Evolutionary conservation across 2,113 vertebrate species (phyloP).

Genomic region (Shinisaurus crocodilurus): DNA sequence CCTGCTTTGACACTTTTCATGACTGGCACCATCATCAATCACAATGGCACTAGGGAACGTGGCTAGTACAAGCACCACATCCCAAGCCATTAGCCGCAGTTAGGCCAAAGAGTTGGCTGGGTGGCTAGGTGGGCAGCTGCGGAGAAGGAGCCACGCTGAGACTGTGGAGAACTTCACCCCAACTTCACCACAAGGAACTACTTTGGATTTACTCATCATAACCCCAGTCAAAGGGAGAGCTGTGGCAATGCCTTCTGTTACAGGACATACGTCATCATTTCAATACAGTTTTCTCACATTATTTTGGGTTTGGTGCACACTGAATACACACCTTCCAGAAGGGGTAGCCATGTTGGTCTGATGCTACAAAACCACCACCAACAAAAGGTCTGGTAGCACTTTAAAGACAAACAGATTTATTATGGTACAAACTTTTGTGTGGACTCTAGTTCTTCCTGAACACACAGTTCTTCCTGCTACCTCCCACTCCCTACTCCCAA

Average conservation of each 20-base stretch:
- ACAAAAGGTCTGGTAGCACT: neutral
- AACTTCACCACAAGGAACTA: neutral
- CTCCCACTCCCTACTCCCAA: neutral
- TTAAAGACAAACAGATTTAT: neutral
- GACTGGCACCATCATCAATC: too few relatives aligned
- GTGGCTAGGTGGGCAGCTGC: neutral
- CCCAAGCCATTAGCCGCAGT: too few relatives aligned
- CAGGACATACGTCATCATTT: neutral
- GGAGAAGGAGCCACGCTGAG: neutral
- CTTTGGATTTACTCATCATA: neutral
- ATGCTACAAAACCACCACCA: neutral
- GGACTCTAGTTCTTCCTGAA: neutral
- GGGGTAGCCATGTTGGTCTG: neutral
- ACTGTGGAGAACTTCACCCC: neutral
- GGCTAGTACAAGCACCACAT: too few relatives aligned
- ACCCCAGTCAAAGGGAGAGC: accelerated
- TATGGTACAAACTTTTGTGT: neutral
- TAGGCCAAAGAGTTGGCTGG: too few relatives aligned
- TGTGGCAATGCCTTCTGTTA: neutral
- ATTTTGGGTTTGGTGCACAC: neutral
- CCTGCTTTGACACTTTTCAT: too few relatives aligned
- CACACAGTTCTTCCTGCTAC: neutral
- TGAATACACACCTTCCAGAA: neutral
- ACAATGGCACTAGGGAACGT: too few relatives aligned
- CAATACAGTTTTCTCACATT: slow-evolving; percentile 3